Evolutionary conservation across 2,113 vertebrate genomes (phyloP).

Genomic region (Psittacara wagleri): DNA sequence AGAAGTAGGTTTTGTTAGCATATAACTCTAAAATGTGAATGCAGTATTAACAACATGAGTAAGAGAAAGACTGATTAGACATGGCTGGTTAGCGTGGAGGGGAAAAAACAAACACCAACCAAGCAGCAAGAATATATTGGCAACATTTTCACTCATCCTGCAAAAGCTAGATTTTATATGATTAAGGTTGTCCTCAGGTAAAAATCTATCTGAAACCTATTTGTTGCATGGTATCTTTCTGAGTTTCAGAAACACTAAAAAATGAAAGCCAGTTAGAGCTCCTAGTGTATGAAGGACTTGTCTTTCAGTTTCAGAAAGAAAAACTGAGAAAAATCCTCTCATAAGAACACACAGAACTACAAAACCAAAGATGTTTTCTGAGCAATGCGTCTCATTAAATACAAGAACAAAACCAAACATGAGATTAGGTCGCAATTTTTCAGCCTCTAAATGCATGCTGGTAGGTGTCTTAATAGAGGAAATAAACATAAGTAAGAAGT

Average conservation of each 20-base stretch:
- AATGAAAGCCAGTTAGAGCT: not conserved
- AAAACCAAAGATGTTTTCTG: not conserved
- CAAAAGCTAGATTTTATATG: not conserved
- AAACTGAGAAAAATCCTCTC: not conserved
- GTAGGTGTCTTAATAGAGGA: not conserved
- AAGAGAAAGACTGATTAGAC: not conserved
- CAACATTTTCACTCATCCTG: not conserved
- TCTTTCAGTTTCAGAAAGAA: not conserved
- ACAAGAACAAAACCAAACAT: not conserved
- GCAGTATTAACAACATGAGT: not conserved
- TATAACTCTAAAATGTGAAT: not conserved
- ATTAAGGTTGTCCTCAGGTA: not conserved
- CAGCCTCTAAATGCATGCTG: not conserved
- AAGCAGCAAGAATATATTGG: not conserved
- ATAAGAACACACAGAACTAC: not conserved
- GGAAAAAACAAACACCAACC: not conserved
- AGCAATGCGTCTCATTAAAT: not conserved
- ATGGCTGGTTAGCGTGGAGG: accelerated
- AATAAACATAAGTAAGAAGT: not conserved
- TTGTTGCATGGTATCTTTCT: not conserved
- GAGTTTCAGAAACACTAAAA: not conserved
- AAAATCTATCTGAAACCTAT: not conserved
- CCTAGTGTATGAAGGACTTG: not conserved
- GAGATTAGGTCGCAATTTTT: not conserved
- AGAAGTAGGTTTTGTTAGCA: not conserved